Evolutionary conservation across 2,113 vertebrate species (phyloP).

Genomic region (Tichodroma muraria): DNA sequence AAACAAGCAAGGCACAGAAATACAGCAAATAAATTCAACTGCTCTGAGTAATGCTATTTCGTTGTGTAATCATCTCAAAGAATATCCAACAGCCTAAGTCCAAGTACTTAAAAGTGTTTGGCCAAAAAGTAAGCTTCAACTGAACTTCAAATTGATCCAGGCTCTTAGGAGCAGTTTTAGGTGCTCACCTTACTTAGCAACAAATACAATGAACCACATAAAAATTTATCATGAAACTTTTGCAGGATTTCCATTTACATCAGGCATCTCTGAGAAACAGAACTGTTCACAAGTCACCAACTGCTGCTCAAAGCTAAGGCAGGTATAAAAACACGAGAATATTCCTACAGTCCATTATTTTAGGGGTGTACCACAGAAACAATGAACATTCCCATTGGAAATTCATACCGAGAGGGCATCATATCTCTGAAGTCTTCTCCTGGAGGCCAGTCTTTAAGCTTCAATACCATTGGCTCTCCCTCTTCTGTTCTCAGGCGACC

Average conservation of each 20-base stretch:
- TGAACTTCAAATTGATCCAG: not conserved
- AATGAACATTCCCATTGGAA: not conserved
- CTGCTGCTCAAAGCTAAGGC: not conserved
- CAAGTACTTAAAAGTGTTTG: not conserved
- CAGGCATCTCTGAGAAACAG: not conserved
- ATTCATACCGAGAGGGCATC: conserved; percentile 76
- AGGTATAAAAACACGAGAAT: rapidly evolving
- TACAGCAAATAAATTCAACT: not conserved
- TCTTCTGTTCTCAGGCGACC: conserved; percentile 75
- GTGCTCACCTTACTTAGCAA: not conserved
- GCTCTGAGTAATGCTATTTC: not conserved
- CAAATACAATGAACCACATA: not conserved
- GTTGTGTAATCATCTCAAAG: not conserved
- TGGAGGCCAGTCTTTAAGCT: conserved; percentile 81
- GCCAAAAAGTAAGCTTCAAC: not conserved
- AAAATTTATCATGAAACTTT: not conserved
- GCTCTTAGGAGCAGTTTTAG: not conserved
- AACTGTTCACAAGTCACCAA: not conserved
- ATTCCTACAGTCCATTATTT: not conserved
- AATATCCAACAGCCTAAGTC: not conserved
- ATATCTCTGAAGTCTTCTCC: conserved; percentile 82
- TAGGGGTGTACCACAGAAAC: not conserved
- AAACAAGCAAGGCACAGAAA: not conserved
- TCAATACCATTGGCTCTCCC: conserved; percentile 76
- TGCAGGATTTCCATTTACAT: not conserved